A percentile compares a stretch with the other conserved stretches of the same genome.
phyloP scores from a whole-genome alignment of 2,797 vertebrate species.

The Aulostomus chinensis region DNA sequence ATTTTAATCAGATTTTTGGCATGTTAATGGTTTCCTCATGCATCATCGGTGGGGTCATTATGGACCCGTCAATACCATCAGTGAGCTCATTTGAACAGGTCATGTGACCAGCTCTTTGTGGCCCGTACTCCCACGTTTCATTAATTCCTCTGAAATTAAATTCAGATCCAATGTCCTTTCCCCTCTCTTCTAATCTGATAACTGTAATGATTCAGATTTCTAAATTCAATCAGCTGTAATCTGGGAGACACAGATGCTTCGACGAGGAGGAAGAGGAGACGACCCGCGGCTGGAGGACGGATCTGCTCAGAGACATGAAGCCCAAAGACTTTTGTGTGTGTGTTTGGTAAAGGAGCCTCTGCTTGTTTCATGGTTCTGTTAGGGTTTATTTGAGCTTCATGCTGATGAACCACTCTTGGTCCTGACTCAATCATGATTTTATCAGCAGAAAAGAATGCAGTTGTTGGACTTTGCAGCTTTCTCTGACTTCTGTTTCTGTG shows the following conservation, averaged over 20 bases:
- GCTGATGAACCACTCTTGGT: no score
- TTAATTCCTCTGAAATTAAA: slow-evolving; percentile 73
- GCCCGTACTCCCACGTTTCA: slow-evolving; percentile 58
- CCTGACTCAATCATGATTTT: no score
- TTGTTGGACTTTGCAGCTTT: no score
- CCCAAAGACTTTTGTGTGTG: neutral
- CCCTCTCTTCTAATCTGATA: slow-evolving; percentile 68
- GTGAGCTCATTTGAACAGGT: slow-evolving; percentile 59
- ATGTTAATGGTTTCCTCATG: slow-evolving; percentile 63
- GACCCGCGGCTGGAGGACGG: no score
- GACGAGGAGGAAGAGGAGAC: slow-evolving; percentile 48
- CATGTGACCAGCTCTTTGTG: slow-evolving; percentile 63
- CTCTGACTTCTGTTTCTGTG: no score
- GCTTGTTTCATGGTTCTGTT: no score
- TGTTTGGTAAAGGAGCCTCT: no score
- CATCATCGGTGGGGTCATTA: slow-evolving; percentile 73
- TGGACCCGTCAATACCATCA: slow-evolving; percentile 72
- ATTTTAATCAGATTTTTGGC: slow-evolving; percentile 65
- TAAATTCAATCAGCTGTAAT: slow-evolving; percentile 75
- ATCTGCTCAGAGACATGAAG: no score
- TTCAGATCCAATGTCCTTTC: slow-evolving; percentile 57
- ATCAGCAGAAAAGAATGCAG: no score
- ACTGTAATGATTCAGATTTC: slow-evolving; percentile 70
- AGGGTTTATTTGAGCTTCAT: no score
- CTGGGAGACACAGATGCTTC: slow-evolving; percentile 61